Percentiles rank a stretch among this genome's conserved stretches.
These are phyloP conservation scores for Harpalus rufipes DNA, from an alignment of 2,888 invertebrate species.

Conservation along the genomic window DNA sequence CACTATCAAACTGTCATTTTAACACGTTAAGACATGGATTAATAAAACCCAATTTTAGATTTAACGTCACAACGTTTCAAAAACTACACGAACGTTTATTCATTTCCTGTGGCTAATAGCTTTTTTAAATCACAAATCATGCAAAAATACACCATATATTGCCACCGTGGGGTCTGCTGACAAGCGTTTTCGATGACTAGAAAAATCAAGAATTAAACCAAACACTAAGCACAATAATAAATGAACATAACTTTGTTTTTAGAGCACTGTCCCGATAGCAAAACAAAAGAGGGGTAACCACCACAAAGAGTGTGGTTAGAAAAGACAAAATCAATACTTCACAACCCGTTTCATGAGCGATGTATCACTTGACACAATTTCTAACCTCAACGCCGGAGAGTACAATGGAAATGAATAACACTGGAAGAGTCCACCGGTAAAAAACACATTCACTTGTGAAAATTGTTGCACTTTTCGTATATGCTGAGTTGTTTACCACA, in stretches of 20 bases:
- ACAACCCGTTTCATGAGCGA: conserved; percentile 45
- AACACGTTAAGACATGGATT: conserved; percentile 18
- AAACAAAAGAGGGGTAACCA: conserved; percentile 55
- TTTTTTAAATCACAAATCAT: conserved; percentile 58
- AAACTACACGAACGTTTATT: conserved; percentile 54
- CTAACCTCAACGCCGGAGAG: conserved; percentile 49
- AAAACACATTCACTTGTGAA: conserved; percentile 34
- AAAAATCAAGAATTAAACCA: neutral
- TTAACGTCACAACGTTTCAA: conserved; percentile 20
- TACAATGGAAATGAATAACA: conserved; percentile 18
- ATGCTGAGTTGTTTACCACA: conserved; percentile 22
- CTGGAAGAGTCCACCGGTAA: conserved; percentile 17
- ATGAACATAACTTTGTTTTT: conserved; percentile 12
- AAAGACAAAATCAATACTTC: conserved; percentile 65
- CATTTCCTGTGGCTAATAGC: conserved; percentile 64
- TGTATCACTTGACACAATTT: conserved; percentile 57
- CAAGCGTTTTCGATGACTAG: conserved; percentile 49
- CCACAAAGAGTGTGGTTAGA: conserved; percentile 63
- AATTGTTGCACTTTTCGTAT: conserved; percentile 49
- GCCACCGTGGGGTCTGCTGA: conserved; percentile 24
- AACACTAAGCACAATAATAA: neutral
- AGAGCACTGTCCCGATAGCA: conserved; percentile 33
- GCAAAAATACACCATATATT: conserved; percentile 44
- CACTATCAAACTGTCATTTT: conserved; percentile 47
- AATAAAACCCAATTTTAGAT: conserved; percentile 21